Evolutionary conservation across 2,888 invertebrate species (phyloP), one percentile per base, ranked within the genome.

Genomic region (Isotomurus palustris): DNA sequence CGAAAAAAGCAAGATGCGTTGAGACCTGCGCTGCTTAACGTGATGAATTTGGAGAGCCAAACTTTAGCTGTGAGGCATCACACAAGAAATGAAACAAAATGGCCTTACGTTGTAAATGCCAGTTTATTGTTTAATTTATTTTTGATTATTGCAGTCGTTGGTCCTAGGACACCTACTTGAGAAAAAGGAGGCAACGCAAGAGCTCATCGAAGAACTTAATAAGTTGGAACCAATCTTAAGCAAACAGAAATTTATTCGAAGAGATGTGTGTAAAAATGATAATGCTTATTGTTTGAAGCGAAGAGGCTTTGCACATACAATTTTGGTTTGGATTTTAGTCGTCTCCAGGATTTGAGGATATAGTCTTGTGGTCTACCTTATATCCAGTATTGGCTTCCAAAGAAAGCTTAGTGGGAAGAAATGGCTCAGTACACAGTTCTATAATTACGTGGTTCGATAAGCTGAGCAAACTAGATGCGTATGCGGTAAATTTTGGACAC

Each of bases 281-380:
- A n/a, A n/a, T n/a, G n/a, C n/a, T n/a, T n/a, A n/a, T n/a, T n/a
- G n/a, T n/a, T n/a, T n/a, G n/a, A n/a, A n/a, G n/a, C n/a, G n/a
- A n/a, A n/a, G n/a, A n/a, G n/a, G n/a, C n/a, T n/a, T n/a, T n/a
- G n/a, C n/a, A n/a, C n/a, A n/a, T n/a, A n/a, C n/a, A n/a, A n/a
- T n/a, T n/a, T n/a, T n/a, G n/a, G n/a, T n/a, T n/a, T n/a, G n/a
- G n/a, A n/a, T n/a, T n/a, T n/a, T n/a, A n/a, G n/a, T n/a, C n/a
- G 38, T 5, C 38, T 64, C 56, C 86, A 25, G 81, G 84, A 21
- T 78, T 83, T 3, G 86, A 83, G 0, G 90, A 91, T 75, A 77
- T 87, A 53, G 80, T 83, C 3, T 77, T 89, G 60, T 90, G 87
- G 86, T 81, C 83, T 40, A 82, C 84, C 1, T 69, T 90, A 3